Base-by-base conservation (phyloP, 2,888 invertebrate species). In the Macaria notata region DNA sequence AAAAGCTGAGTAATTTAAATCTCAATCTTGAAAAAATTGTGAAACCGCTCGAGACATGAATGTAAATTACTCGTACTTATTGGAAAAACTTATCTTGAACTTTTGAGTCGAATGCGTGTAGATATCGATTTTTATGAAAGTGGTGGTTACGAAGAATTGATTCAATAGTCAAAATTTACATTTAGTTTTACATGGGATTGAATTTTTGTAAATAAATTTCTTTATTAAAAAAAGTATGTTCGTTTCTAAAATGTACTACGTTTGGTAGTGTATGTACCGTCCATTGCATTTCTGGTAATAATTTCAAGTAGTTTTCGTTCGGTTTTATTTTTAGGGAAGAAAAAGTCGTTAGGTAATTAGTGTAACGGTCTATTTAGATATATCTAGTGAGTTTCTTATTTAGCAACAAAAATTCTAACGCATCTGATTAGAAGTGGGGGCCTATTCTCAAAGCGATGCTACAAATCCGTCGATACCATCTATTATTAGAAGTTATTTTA, bases 401-500 rank as follows among this genome's bases (percentile, higher is more conserved):
- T 36, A 36, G 33, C 33, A 36, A 19, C 19, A 19, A 19, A 19
- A 9, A 19, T 19, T 36, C 5, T 47, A 19, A 42, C 19, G 45
- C 47, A 54, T 66, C 65, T 62, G 62, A 55, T 65, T 69, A 62
- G 66, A 69, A 19, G 44, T 43, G 31, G 54, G 55, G 52, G 50
- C 55, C 53, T 72, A 72, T 68, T 73, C 66, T 64, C 46, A 67
- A 74, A 69, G 67, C 66, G 56, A 39, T 9, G 33, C 48, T 9
- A 51, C 48, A n/a, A 48, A 59, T 48, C 9, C 50, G 33, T 51
- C 59, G 59, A 59, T 51, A 31, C 49, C 54, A 66, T 64, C 69
- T 71, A 59, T 52, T 59, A 59, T 51, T 51, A 61, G 59, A 59
- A 69, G 63, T 71, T 70, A 64, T 70, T 67, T 70, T 69, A 69